Evolutionary conservation across 2,113 vertebrate genomes (phyloP).

Genomic region (Chlorodrepanis virens): DNA sequence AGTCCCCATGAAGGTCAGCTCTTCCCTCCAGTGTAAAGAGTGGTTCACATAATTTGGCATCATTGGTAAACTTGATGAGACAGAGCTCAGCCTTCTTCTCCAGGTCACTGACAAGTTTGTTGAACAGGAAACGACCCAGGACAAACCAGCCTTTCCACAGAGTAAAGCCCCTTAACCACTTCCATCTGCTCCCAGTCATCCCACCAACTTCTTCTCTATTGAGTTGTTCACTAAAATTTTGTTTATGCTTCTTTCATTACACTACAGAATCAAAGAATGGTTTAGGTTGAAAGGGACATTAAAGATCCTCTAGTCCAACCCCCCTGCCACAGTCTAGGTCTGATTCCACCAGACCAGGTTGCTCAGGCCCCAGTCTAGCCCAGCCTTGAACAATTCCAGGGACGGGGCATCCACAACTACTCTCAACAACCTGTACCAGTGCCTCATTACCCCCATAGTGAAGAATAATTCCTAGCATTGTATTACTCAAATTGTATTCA

Average conservation of each 20-base stretch:
- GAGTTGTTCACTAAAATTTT: not conserved
- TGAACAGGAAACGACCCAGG: not conserved
- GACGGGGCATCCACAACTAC: not conserved
- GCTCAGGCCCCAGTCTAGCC: not conserved
- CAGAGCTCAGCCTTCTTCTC: not conserved
- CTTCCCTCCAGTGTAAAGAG: rapidly evolving
- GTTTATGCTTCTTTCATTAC: not conserved
- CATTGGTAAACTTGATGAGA: not conserved
- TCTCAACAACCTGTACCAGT: not conserved
- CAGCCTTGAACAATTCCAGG: not conserved
- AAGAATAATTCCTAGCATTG: not conserved
- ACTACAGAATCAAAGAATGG: not conserved
- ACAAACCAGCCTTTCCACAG: not conserved
- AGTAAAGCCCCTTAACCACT: not conserved
- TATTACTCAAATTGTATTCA: not conserved
- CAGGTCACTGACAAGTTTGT: not conserved
- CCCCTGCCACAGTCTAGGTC: not conserved
- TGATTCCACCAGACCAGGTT: not conserved
- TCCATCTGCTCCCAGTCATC: not conserved
- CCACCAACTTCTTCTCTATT: not conserved
- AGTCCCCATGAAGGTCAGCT: not conserved
- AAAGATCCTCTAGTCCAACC: not conserved
- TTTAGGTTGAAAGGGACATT: not conserved
- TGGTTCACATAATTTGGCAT: not conserved
- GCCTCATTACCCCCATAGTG: not conserved